Evolutionary conservation across 2,888 invertebrate genomes (phyloP), one percentile per base, ranked within the genome.

Genomic region (Polyommatus iphigenia): DNA sequence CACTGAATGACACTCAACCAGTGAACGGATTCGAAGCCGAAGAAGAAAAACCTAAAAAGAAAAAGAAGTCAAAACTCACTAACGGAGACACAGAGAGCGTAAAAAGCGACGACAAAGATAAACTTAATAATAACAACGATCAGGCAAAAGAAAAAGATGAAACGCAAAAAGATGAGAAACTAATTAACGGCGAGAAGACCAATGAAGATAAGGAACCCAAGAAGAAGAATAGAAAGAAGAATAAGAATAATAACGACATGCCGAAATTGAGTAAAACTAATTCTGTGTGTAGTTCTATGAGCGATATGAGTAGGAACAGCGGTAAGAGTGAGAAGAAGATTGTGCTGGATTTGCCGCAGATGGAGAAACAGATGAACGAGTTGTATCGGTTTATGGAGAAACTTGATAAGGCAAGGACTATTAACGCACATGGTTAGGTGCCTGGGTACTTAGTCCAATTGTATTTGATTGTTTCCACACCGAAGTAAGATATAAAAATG

Each of bases 281-380:
- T 24, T 93, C 93, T 0, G 86, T 91, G 10, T 90, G 92, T 77
- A 92, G 92, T 50, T 92, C 93, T 0, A 20, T 80, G 0, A 89
- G 91, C 77, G 92, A 93, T 77, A 87, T 88, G 86, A 91, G 90
- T 77, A 85, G 83, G 20, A 83, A 85, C 0, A 89, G 89, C 76
- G 83, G 80, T 1, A 85, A 85, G 41, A 83, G 76, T 41, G 81
- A 80, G 36, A 83, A 82, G 0, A 85, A 81, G n/a, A 5, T 79
- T 0, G 81, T 80, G 1, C 67, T 92, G 79, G 87, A 95, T 84
- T 82, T 91, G 82, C 82, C 90, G 71, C 90, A 92, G 36, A 80
- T 96, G 79, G 95, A 95, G 85, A 88, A 94, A 57, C 90, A 94
- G 46, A 81, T 95, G 73, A 95, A 95, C 78, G 95, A 95, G 81